These are phyloP conservation scores for Mythimna loreyi DNA, from an alignment of 2,888 invertebrate genomes.

Conservation along the genomic window DNA sequence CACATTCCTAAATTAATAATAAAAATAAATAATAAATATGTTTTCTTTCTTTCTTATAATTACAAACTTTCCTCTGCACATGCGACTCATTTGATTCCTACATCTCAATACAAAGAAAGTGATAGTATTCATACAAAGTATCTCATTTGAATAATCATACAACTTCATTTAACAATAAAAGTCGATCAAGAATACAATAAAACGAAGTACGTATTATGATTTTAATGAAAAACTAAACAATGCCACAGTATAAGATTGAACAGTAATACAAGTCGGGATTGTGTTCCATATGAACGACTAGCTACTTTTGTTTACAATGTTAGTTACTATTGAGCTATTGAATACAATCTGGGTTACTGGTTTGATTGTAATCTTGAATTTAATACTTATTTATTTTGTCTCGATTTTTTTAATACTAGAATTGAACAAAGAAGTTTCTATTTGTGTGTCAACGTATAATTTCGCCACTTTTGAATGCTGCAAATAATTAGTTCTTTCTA, in stretches of 20 bases:
- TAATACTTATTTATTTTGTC: background rate
- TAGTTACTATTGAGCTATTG: background rate
- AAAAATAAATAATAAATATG: too few relatives aligned
- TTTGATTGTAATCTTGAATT: slow-evolving; percentile 8
- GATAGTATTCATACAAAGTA: slow-evolving; percentile 15
- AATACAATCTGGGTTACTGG: slow-evolving; percentile 23
- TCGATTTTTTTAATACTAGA: background rate
- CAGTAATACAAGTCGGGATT: slow-evolving; percentile 29
- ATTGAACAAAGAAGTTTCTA: background rate
- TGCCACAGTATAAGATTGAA: slow-evolving; percentile 3
- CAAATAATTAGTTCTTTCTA: too few relatives aligned
- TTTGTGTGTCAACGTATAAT: background rate
- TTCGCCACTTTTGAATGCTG: background rate
- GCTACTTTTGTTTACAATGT: slow-evolving; percentile 21
- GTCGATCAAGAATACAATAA: slow-evolving; percentile 39
- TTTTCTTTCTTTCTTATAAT: too few relatives aligned
- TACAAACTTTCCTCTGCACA: background rate
- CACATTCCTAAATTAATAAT: too few relatives aligned
- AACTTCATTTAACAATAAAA: slow-evolving; percentile 34
- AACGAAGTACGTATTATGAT: slow-evolving; percentile 5
- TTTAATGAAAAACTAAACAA: slow-evolving; percentile 28
- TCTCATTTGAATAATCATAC: slow-evolving; percentile 37
- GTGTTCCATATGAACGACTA: slow-evolving; percentile 4
- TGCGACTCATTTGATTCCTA: background rate
- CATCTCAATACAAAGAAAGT: slow-evolving; percentile 13